Percentiles rank a stretch among this genome's conserved stretches.
Evolutionary conservation across 2,113 vertebrate genomes (phyloP).

Genomic region (Lophotis ruficrista): DNA sequence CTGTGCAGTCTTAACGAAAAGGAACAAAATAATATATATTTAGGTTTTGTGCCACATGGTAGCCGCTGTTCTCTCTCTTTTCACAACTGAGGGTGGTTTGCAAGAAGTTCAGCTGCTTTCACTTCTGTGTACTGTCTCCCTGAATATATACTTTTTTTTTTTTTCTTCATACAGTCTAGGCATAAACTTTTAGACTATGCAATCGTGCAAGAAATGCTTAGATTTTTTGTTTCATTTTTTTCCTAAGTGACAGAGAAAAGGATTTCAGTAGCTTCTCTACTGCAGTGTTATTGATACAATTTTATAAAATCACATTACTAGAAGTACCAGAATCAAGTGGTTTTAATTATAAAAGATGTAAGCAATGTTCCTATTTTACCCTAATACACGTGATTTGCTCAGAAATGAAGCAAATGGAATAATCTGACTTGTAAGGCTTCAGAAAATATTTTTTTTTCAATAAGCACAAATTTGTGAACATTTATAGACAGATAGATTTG

Average conservation of each 20-base stretch:
- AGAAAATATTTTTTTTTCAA: background rate
- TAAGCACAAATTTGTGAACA: background rate
- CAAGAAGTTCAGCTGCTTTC: slow-evolving; percentile 60
- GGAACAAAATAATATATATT: slow-evolving; percentile 76
- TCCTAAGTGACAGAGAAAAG: background rate
- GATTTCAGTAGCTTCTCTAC: background rate
- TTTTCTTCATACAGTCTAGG: background rate
- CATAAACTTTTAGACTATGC: background rate
- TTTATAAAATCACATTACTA: background rate
- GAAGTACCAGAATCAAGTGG: background rate
- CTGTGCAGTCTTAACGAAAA: slow-evolving; percentile 78
- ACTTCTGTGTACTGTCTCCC: slow-evolving; percentile 51
- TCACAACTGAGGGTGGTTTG: slow-evolving; percentile 60
- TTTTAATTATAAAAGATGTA: slow-evolving; percentile 1
- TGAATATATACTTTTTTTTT: slow-evolving; percentile 55
- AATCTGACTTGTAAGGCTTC: background rate
- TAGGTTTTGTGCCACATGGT: slow-evolving; percentile 68
- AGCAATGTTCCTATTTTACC: background rate
- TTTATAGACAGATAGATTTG: background rate
- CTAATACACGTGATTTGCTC: background rate
- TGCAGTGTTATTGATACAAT: background rate
- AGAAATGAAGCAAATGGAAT: background rate
- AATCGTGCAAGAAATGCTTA: background rate
- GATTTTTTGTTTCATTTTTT: background rate
- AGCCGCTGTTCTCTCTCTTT: slow-evolving; percentile 62